Evolutionary conservation across 2,888 invertebrate species (phyloP).

Genomic region (Oscheius onirici): DNA sequence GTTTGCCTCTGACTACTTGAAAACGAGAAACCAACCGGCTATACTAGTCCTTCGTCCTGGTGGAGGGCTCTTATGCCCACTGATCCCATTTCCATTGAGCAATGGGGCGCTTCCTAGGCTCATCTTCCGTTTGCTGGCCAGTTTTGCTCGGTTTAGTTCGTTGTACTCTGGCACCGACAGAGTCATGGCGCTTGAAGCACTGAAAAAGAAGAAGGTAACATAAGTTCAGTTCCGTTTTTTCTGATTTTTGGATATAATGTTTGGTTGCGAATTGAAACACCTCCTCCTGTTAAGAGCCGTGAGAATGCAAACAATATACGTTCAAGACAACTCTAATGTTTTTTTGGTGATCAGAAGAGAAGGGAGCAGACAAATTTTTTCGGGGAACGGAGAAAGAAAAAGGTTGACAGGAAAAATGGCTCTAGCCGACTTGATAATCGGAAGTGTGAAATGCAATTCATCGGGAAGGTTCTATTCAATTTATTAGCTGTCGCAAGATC

Average conservation of each 20-base stretch:
- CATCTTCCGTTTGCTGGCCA: constrained; percentile 48
- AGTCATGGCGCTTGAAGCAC: constrained; percentile 50
- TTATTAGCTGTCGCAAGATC: no score
- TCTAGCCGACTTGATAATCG: no score
- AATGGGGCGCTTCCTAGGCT: constrained; percentile 49
- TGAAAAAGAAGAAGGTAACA: constrained; percentile 7
- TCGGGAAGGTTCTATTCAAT: no score
- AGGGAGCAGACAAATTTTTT: no score
- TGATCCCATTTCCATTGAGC: constrained; percentile 43
- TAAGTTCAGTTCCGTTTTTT: neutral
- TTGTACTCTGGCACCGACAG: constrained; percentile 54
- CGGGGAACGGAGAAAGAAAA: no score
- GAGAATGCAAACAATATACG: constrained; percentile 12
- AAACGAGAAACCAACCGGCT: constrained; percentile 39
- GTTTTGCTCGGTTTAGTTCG: constrained; percentile 45
- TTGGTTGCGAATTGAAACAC: constrained; percentile 15
- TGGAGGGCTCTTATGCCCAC: constrained; percentile 41
- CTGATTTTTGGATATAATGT: neutral
- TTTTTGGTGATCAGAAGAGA: no score
- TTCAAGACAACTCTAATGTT: no score
- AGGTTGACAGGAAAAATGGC: no score
- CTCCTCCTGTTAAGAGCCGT: constrained; percentile 6
- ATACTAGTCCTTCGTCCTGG: constrained; percentile 50
- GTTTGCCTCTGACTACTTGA: no score
- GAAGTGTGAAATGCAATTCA: no score